Conservation (phyloP, 2,113 vertebrate genomes). For the Lepus timidus region DNA sequence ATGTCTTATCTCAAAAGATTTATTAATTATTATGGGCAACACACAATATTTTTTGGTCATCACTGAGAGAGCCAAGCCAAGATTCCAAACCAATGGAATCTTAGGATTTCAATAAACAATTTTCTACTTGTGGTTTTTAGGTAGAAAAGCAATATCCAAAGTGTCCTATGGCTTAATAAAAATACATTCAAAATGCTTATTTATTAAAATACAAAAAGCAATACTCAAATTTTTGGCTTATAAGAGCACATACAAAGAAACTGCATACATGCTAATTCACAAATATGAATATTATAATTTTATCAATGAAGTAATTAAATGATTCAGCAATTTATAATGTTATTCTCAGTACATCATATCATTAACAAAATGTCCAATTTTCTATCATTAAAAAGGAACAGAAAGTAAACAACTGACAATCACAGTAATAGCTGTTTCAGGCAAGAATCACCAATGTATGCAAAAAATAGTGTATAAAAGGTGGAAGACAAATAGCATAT, state of each 20-base stretch:
- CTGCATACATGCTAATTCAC: neutral
- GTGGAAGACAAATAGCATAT: constrained; percentile 1
- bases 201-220: constrained; percentile 22
- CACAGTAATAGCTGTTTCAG: constrained; percentile 15
- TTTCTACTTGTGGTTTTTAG: neutral
- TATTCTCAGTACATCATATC: neutral
- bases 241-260: neutral
- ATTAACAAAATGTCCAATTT: constrained; percentile 26
- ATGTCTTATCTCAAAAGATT: constrained; percentile 47
- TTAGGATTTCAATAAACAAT: neutral
- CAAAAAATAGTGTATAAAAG: neutral
- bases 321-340: neutral
- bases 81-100: neutral
- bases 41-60: constrained; percentile 22
- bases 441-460: constrained; percentile 35
- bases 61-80: neutral
- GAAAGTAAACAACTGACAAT: neutral
- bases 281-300: neutral
- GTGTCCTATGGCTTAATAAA: neutral
- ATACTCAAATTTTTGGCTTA: constrained; percentile 22
- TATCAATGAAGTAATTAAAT: neutral
- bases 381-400: constrained; percentile 40
- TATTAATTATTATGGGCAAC: neutral
- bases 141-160: constrained; percentile 26
- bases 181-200: neutral